These are phyloP conservation scores for Scaeva pyrastri DNA, from an alignment of 2,888 invertebrate species.

Conservation along the genomic window DNA sequence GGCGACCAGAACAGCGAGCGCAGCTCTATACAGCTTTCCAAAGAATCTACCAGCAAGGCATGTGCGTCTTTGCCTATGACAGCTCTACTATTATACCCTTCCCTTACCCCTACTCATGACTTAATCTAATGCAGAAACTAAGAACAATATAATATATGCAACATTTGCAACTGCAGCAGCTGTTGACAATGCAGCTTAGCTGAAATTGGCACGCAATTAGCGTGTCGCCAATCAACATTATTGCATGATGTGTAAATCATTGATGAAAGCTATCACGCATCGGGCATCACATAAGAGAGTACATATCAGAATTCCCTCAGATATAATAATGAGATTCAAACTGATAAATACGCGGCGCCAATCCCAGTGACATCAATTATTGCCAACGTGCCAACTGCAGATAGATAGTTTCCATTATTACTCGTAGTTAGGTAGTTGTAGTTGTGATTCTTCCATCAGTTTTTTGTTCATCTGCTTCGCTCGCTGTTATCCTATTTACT, in stretches of 20 bases:
- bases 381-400: not conserved
- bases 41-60: constrained; percentile 18
- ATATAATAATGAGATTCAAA: constrained; percentile 5
- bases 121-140: constrained; percentile 27
- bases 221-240: constrained; percentile 26
- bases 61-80: constrained; percentile 25
- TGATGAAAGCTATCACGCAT: constrained; percentile 24
- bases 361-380: constrained; percentile 49
- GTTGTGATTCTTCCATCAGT: not conserved
- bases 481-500: not conserved
- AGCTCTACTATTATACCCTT: not conserved
- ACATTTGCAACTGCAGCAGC: not conserved
- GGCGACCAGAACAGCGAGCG: not conserved
- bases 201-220: constrained; percentile 55
- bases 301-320: no score
- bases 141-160: not conserved
- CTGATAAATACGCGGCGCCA: constrained; percentile 52
- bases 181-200: constrained; percentile 42
- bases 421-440: not conserved
- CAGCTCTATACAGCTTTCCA: not conserved
- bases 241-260: constrained; percentile 27
- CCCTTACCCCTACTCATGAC: constrained; percentile 1
- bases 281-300: not conserved
- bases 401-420: not conserved
- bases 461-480: not conserved